Base-by-base conservation (phyloP, 2,113 vertebrate species). In the Laticauda laticaudata region DNA sequence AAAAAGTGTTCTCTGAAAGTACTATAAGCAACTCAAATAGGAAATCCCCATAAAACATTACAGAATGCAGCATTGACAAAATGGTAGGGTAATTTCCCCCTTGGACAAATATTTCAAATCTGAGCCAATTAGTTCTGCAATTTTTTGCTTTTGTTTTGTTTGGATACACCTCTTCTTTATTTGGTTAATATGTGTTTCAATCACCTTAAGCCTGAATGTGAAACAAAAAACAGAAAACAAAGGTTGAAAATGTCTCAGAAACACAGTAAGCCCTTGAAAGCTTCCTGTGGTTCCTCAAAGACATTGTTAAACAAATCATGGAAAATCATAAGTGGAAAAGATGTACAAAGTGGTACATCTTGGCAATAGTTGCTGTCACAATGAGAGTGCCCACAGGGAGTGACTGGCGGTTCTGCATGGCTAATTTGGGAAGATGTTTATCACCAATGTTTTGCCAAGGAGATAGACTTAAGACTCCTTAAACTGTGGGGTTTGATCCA, bases 321-420 rank as follows among this genome's bases (percentile, higher is more conserved):
- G 11, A 86, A 89, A 88, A 34, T 57, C 87, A 91, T 93, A 48
- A 51, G 86, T 88, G 51, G 90, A 92, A 0, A 0, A 81, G 94
- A 91, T 90, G 92, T 85, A 87, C 81, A 48, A 94, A 90, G 51
- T 75, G 89, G 92, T 88, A 93, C 26, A 92, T 96, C 92, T 94
- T 96, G 93, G 94, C 92, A 86, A 94, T 69, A 95, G 94, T 94
- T 94, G 3, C 61, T 26, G 10, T 94, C 93, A 95, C 87, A 90
- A 93, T 88, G 88, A 86, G 43, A 92, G 95, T 91, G 91, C 90
- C 64, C 75, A 88, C 34, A 53, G 87, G 94, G 94, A 96, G 92
- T 92, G 94, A 95, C 87, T 85, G 43, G 94, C 93, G 26, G 91
- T n/a, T 94, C 86, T 29, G 94, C 94, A 94, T 94, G 93, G 57